Conservation (phyloP, 2,113 vertebrate species). For the Onychorhynchus coronatus region DNA sequence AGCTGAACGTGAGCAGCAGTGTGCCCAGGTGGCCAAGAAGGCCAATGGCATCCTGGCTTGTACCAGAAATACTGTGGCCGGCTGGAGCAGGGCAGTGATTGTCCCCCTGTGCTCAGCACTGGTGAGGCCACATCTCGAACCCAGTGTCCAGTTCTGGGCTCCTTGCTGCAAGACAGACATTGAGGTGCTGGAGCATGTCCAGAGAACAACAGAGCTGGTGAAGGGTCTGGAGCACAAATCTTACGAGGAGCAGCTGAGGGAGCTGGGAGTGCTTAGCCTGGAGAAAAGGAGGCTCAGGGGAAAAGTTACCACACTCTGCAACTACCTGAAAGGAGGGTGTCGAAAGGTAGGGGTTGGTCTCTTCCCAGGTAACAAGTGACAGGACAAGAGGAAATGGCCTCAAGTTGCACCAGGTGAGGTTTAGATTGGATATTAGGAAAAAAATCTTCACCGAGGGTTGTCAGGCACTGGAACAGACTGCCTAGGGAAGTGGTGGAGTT, state of each 20-base stretch:
- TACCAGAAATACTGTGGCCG: neutral
- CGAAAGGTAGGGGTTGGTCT: neutral
- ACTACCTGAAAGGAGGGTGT: neutral
- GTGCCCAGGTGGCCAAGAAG: neutral
- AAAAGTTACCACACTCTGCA: neutral
- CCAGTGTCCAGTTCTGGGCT: neutral
- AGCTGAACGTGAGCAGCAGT: neutral
- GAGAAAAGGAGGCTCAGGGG: neutral
- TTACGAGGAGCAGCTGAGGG: neutral
- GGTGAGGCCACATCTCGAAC: fast-evolving
- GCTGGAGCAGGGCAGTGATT: neutral
- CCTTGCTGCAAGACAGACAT: neutral
- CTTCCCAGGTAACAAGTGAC: neutral
- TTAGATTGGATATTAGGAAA: neutral
- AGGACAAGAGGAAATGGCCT: neutral
- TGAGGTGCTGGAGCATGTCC: neutral
- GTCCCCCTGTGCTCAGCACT: neutral
- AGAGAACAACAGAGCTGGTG: neutral
- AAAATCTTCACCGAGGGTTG: neutral
- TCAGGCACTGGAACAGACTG: neutral
- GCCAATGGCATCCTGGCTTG: neutral
- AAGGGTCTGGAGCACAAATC: neutral
- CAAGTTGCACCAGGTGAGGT: neutral
- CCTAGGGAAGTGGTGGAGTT: neutral
- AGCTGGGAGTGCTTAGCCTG: neutral